These are phyloP conservation scores for Empidonax traillii DNA, from an alignment of 2,113 vertebrate genomes.

Conservation along the genomic window DNA sequence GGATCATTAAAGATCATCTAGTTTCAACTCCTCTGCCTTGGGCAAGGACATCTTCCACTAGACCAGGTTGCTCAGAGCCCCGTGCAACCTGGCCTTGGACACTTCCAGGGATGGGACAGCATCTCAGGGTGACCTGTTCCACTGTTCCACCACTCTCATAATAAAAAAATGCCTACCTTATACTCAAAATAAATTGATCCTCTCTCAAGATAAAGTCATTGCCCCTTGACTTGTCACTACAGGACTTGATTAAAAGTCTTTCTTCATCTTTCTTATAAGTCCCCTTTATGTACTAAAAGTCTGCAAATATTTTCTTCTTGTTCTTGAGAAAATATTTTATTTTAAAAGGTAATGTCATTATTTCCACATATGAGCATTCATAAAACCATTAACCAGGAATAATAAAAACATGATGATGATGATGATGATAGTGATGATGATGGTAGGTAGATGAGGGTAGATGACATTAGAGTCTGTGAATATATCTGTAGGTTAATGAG, in stretches of 20 bases:
- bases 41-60: background rate
- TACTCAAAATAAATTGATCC: background rate
- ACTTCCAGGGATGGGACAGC: background rate
- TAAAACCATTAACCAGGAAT: background rate
- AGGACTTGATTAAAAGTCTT: background rate
- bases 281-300: background rate
- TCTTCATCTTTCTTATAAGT: background rate
- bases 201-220: background rate
- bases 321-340: background rate
- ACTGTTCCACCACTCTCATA: accelerated
- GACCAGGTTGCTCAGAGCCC: background rate
- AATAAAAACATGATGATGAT: background rate
- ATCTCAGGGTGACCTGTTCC: background rate
- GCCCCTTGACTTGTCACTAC: background rate
- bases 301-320: background rate
- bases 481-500: background rate
- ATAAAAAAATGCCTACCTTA: background rate
- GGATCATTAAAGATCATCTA: background rate
- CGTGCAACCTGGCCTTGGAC: background rate
- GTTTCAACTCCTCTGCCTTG: background rate
- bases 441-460: background rate
- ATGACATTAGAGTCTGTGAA: background rate
- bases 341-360: background rate
- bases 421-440: background rate
- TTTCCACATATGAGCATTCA: background rate